Base-by-base conservation (phyloP, 1,140 invertebrate species). In the Ephestia elutella region DNA sequence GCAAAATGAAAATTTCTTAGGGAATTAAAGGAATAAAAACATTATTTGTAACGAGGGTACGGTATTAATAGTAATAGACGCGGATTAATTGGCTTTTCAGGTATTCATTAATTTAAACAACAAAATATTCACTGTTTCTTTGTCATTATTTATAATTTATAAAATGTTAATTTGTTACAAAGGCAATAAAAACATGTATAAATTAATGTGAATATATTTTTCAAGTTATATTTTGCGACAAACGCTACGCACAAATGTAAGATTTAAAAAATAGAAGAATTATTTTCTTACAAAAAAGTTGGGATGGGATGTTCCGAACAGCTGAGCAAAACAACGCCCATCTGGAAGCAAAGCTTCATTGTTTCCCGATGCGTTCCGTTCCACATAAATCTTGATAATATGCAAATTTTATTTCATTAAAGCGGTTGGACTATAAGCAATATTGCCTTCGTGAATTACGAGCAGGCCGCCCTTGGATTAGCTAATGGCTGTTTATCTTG, bases 391-490 rank as follows among this genome's bases (percentile, higher is more conserved):
- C 84, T 85, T 79, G 66, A 74, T 78, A 75, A 79, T 87, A 87
- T 85, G 84, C 82, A 79, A 87, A 87, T 87, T 84, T 82, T 80
- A 87, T 87, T 87, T 87, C 84, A 87, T 87, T 87, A 87, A 78
- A 76, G 78, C 79, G 80, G 84, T 84, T 69, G 75, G 79, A 73
- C 80, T 75, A 80, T 80, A 77, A 75, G 82, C 79, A 84, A 80
- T 84, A 84, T 84, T 77, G 78, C 66, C 58, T 54, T 68, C 64
- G 66, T 87, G 81, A 87, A 65, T 81, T 80, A 85, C 75, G 70
- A 76, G 78, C 65, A 66, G 70, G 59, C 73, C 75, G 73, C 82
- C 78, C 75, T 73, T 64, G 80, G 84, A 84, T 87, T 87, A 84
- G 77, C 82, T 87, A 87, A 87, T 87, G 76, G 80, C 78, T 80